These are phyloP conservation scores for Gonioctena quinquepunctata DNA, from an alignment of 1,140 invertebrate genomes.

Conservation along the genomic window DNA sequence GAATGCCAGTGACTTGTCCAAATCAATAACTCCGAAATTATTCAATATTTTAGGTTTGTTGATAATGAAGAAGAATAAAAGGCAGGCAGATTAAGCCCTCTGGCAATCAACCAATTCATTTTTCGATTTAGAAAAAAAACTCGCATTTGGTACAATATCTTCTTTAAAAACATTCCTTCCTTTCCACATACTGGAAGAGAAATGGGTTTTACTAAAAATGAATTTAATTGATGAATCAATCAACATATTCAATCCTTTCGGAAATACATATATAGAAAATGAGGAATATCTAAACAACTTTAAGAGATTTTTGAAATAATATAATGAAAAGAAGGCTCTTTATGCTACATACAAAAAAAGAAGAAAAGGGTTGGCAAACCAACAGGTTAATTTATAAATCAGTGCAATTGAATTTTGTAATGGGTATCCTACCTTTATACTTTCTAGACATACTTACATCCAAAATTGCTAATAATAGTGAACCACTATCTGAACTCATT, in stretches of 20 bases:
- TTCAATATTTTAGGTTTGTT: not conserved
- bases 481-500: too few species aligned
- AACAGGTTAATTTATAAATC: too few species aligned
- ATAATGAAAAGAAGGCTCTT: not conserved
- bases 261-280: not conserved
- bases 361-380: too few species aligned
- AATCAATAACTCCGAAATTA: not conserved
- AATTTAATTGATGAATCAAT: not conserved
- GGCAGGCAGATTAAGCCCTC: not conserved
- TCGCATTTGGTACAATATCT: too few species aligned
- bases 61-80: not conserved
- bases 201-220: not conserved
- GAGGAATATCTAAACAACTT: not conserved
- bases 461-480: too few species aligned
- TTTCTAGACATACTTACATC: too few species aligned
- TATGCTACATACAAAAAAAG: too few species aligned
- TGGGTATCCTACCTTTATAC: too few species aligned
- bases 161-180: not conserved
- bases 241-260: not conserved
- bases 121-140: not conserved
- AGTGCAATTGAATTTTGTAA: too few species aligned
- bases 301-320: not conserved
- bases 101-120: not conserved
- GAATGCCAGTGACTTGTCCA: too few species aligned
- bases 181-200: not conserved